Base-by-base conservation (phyloP, 2,113 vertebrate species). In the Danionella cerebrum region DNA sequence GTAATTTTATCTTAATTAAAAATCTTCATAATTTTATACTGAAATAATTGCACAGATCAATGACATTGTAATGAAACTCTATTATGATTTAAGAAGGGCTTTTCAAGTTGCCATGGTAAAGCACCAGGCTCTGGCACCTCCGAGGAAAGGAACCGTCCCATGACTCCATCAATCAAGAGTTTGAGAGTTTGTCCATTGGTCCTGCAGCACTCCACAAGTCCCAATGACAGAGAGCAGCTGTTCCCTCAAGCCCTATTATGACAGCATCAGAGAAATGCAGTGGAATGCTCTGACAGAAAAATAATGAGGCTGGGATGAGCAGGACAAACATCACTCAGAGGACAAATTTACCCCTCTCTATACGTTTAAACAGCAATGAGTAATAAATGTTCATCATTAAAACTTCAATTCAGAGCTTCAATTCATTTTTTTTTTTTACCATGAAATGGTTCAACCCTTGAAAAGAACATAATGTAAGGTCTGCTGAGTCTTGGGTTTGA, bases 191-290 rank as follows among this genome's bases (percentile, higher is more conserved):
- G 8, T 47, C 42, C 44, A 48, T 14, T 63, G 59, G 59, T 22
- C 59, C 44, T 22, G 18, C 29, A 48, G 59, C 3, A 2, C 25
- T 35, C 2, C 4, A 48, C 6, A 63, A 63, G 41, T 63, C 44
- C 36, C 16, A 18, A 1, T 60, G 57, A 60, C 16, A 31, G 57
- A 60, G 27, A 42, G 25, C 57, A 60, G 44, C 31, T 47, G 44
- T 48, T 63, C 59, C 59, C 59, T 63, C 44, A 21, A 63, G 59
- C 42, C 59, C 19, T 33, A 63, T 63, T 63, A 47, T 63, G 42
- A 63, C 59, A 48, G 27, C 44, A 63, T 63, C 59, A 35, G 13
- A 35, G 31, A 63, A 63, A 48, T 47, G 27, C 59, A 14, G 27
- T 13, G 10, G 24, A 29, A 60, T 29, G 6, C 38, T 31, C 6